Conservation (phyloP, 2,113 vertebrate genomes). For the Phylloscopus trochiloides region DNA sequence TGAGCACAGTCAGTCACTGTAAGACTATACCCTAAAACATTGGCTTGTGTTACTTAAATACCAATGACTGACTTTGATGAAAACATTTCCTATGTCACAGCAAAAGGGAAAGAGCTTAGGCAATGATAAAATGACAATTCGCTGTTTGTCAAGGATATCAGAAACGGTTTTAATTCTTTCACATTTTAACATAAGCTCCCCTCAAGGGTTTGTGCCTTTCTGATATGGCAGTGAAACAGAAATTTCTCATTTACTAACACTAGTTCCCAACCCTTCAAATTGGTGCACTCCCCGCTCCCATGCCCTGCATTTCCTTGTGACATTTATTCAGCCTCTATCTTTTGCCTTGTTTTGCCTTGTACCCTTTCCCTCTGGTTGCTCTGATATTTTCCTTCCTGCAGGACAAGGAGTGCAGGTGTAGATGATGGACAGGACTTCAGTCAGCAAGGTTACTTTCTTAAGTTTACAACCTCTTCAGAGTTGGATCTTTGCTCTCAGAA, state of each 20-base stretch:
- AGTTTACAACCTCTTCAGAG: background rate
- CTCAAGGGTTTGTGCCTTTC: background rate
- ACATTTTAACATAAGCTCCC: background rate
- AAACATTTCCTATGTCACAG: background rate
- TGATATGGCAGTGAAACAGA: background rate
- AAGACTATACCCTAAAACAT: background rate
- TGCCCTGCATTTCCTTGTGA: background rate
- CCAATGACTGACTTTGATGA: background rate
- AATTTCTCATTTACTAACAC: background rate
- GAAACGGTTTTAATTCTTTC: background rate
- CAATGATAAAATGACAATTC: background rate
- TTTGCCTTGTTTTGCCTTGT: background rate
- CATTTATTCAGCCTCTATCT: background rate
- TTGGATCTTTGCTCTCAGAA: background rate
- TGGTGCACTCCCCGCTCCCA: no score
- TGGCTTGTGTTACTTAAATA: background rate
- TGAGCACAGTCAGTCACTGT: background rate
- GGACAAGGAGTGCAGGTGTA: background rate
- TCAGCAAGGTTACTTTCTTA: background rate
- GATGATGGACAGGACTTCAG: background rate
- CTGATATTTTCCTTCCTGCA: background rate
- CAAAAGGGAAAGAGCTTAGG: background rate
- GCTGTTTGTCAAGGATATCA: background rate
- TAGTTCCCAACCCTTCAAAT: background rate
- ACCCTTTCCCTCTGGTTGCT: background rate